Percentiles rank a stretch among this genome's conserved stretches.
These are phyloP conservation scores for Calephelis nemesis DNA, from an alignment of 1,140 invertebrate genomes.

Conservation along the genomic window DNA sequence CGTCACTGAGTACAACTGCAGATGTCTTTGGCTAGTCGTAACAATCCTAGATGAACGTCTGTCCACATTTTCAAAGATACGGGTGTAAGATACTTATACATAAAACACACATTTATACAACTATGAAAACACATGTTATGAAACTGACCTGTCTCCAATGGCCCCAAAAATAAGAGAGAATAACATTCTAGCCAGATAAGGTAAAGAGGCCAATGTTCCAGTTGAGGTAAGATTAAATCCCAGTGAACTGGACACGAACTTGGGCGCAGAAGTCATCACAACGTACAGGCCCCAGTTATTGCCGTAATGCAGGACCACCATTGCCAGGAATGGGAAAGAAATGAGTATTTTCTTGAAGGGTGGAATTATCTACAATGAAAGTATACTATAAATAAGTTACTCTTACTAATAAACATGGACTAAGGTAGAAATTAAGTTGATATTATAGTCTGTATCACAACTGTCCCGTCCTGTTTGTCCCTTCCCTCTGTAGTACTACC, in stretches of 20 bases:
- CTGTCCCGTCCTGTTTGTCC: no score
- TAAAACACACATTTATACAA: no score
- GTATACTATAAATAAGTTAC: neutral
- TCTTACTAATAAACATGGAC: no score
- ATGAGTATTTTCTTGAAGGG: conserved; percentile 81
- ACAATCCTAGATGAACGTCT: no score
- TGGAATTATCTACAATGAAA: conserved; percentile 67
- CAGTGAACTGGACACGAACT: conserved; percentile 91
- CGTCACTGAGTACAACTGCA: no score
- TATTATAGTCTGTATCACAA: no score
- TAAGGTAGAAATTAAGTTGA: no score
- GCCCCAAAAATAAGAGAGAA: conserved; percentile 85
- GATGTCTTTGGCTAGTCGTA: no score
- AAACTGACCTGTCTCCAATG: conserved; percentile 80
- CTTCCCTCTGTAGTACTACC: no score
- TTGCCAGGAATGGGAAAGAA: conserved; percentile 84
- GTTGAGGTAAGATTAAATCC: conserved; percentile 90
- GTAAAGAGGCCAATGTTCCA: conserved; percentile 83
- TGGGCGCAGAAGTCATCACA: conserved; percentile 92
- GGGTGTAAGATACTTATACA: no score
- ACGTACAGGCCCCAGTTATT: conserved; percentile 90
- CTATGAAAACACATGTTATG: neutral
- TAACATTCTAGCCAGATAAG: conserved; percentile 83
- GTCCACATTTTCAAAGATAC: no score
- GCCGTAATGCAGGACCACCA: conserved; percentile 85